Evolutionary conservation across 1,140 invertebrate species (phyloP), one percentile per base, ranked within the genome.

Genomic region (Ridgeia piscesae): DNA sequence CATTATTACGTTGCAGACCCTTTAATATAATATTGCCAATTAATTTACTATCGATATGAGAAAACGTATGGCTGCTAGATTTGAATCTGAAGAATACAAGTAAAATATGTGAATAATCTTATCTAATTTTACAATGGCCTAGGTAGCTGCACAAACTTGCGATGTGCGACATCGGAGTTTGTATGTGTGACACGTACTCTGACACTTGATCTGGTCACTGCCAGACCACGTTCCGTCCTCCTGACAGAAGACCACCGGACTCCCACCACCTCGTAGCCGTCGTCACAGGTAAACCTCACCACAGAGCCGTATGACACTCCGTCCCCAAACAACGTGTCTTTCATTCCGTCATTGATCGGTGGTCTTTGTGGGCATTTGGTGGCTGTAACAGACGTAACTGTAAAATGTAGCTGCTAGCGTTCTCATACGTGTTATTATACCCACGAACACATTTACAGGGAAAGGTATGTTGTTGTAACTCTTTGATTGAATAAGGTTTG

Each of bases 251-350:
- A 42, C 14, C 34, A 90, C 6, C 17, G 89, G 89, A 27, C 34
- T 35, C 89, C 89, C n/a, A 27, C 31, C 4, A 90, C 11, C 89
- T 90, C 6, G 35, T 90, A 77, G 0, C 58, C 58, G 4, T 77
- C 58, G 27, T 77, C 27, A 77, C 58, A 77, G 58, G 58, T 77
- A 77, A 77, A 77, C 58, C 27, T 77, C 58, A 27, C 58, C 58
- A 77, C 58, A 77, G 58, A 77, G 2, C 89, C 89, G 31, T 90
- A 90, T 4, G 34, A 34, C 21, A 14, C 35, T 42, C 89, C 89
- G 2, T 34, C 35, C 89, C 89, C 89, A 90, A 90, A 90, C 89
- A 42, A 90, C 14, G 35, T 42, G 4, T 90, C 89, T n/a, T 90
- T 90, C 89, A n/a, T 42, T 34, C 34, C 89, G 33, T 9, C 31